Percentiles rank a stretch among this genome's conserved stretches.
Conservation (phyloP, 2,113 vertebrate genomes). For the Ceyx margarethae region DNA sequence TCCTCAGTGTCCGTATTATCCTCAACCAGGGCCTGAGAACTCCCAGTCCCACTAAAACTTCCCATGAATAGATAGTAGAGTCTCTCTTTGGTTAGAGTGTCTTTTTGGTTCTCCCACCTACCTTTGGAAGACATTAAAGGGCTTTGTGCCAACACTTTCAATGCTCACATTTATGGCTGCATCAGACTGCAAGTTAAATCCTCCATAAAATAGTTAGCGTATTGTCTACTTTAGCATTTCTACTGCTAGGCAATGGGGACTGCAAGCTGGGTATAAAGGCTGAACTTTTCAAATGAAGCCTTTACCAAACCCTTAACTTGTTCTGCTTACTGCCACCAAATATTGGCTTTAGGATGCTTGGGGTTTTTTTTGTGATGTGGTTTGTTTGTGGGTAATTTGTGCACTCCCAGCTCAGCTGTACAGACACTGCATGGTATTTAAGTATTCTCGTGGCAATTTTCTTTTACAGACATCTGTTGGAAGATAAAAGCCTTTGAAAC, state of each 20-base stretch:
- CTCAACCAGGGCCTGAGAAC: too few species aligned
- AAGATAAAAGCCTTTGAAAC: slow-evolving; percentile 13
- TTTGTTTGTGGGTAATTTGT: background rate
- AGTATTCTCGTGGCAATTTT: background rate
- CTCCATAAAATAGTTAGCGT: fast-evolving
- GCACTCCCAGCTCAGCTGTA: background rate
- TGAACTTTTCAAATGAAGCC: background rate
- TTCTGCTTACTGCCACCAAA: background rate
- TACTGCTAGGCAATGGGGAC: background rate
- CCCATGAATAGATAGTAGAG: background rate
- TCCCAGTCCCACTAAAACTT: too few species aligned
- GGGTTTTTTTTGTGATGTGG: background rate
- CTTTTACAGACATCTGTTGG: background rate
- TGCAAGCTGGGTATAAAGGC: background rate
- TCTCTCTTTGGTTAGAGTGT: background rate
- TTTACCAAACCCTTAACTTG: background rate
- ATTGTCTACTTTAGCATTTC: background rate
- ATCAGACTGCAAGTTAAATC: background rate
- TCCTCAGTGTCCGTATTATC: too few species aligned
- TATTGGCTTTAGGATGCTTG: background rate
- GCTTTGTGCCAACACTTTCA: background rate
- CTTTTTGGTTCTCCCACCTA: background rate
- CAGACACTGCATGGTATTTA: background rate
- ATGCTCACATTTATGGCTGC: background rate
- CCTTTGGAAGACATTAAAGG: background rate